Evolutionary conservation across 2,888 invertebrate species (phyloP), one percentile per base, ranked within the genome.

Genomic region (Phrixothrix hirtus): DNA sequence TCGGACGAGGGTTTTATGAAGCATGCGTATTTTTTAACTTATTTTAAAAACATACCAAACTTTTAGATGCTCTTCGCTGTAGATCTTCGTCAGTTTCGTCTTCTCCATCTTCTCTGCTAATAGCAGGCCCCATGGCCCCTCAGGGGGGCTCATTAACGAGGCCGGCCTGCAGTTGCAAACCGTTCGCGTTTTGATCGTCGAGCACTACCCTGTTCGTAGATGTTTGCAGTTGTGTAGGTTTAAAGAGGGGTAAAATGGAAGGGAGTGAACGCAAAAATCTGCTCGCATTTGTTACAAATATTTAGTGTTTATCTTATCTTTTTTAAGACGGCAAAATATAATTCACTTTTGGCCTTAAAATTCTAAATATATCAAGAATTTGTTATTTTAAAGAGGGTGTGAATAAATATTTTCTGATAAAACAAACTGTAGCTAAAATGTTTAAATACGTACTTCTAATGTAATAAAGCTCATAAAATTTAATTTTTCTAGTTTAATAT

Each of bases 101-200:
- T 39, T 79, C 77, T 53, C 71, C 77, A 56, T 79, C 80, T 42
- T 78, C 79, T 56, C 79, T 77, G 67, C 78, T 78, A 68, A 81
- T 80, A 63, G 78, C 77, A 69, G 80, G 79, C 68, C 81, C 83
- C 83, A 83, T 83, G 71, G 71, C 75, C 74, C 68, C 76, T 74
- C 75, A 75, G 67, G 69, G 77, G 80, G n/a, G 79, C 78, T 76
- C 80, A 76, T 73, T 68, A 75, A 75, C 73, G 76, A 75, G 77
- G 77, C 75, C 74, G 73, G 72, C 77, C 75, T 76, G 77, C 78
- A 50, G 47, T 43, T 41, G 51, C 55, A 57, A 57, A 60, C 55
- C 58, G 43, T 41, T 36, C 51, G 43, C 44, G 52, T 45, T 46
- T 41, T 30, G 30, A 41, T 35, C 45, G 45, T 25, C 34, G 41